Evolutionary conservation across 2,888 invertebrate genomes (phyloP).

Genomic region (Hirtodrosophila confusa): DNA sequence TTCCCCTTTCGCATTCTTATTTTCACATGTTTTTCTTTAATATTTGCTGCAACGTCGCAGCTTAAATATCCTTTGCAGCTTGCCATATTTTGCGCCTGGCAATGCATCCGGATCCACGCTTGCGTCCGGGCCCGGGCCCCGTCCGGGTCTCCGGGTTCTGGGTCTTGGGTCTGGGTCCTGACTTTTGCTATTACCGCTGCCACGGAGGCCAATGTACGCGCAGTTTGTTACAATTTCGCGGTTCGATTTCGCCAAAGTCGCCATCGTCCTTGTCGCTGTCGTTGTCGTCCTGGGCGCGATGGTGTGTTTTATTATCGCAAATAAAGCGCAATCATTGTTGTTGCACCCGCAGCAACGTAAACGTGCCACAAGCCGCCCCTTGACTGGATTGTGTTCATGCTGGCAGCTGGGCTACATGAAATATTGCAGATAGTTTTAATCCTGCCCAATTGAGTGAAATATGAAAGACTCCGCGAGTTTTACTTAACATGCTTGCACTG

Average conservation of each 20-base stretch:
- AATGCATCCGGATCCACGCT: conserved; percentile 38
- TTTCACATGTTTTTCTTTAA: conserved; percentile 73
- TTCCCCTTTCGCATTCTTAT: conserved; percentile 31
- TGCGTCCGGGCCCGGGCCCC: conserved; percentile 21
- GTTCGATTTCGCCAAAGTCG: conserved; percentile 68
- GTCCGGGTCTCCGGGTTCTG: conserved; percentile 13
- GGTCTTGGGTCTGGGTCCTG: conserved; percentile 60
- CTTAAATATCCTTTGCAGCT: conserved; percentile 74
- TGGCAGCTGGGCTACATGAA: conserved; percentile 54
- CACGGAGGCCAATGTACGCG: conserved; percentile 71
- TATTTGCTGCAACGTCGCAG: conserved; percentile 74
- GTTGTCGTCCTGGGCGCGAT: conserved; percentile 56
- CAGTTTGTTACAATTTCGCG: conserved; percentile 76
- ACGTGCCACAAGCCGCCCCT: conserved; percentile 17
- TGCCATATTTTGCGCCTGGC: conserved; percentile 58
- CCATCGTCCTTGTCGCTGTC: conserved; percentile 44
- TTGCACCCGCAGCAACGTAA: conserved; percentile 61
- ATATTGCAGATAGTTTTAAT: conserved; percentile 79
- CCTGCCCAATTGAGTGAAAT: conserved; percentile 71
- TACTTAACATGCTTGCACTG: not conserved
- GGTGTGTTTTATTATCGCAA: conserved; percentile 81
- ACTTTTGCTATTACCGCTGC: conserved; percentile 65
- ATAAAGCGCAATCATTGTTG: conserved; percentile 81
- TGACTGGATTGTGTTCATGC: conserved; percentile 56
- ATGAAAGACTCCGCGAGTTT: conserved; percentile 46